These are phyloP conservation scores for Pangasius djambal DNA, from an alignment of 2,797 vertebrate genomes.

Conservation along the genomic window DNA sequence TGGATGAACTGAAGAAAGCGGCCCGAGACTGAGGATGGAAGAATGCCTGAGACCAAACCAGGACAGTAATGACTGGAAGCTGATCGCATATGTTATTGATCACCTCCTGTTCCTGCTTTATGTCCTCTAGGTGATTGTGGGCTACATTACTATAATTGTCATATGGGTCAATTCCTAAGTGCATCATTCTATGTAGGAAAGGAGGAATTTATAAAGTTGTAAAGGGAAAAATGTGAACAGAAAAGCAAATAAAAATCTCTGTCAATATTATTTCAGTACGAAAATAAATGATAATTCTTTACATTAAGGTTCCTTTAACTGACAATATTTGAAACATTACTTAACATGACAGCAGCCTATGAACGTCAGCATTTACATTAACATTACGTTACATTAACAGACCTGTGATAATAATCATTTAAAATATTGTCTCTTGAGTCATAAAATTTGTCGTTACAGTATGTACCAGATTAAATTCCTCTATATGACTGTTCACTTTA, in stretches of 20 bases:
- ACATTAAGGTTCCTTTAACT: too few relatives aligned
- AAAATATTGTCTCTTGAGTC: background rate
- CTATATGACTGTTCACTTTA: background rate
- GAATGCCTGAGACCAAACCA: background rate
- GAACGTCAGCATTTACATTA: too few relatives aligned
- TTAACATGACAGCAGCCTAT: too few relatives aligned
- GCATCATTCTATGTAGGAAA: background rate
- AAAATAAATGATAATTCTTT: too few relatives aligned
- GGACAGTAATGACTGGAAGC: background rate
- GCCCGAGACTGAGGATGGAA: background rate
- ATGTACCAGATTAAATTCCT: background rate
- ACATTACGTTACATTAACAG: background rate
- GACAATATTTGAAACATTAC: too few relatives aligned
- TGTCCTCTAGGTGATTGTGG: background rate
- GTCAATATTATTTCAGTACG: too few relatives aligned
- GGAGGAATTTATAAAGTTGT: background rate
- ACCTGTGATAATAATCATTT: background rate
- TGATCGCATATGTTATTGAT: background rate
- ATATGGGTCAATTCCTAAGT: background rate
- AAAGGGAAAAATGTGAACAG: too few relatives aligned
- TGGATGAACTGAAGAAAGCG: slow-evolving; percentile 12
- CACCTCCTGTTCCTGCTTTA: slow-evolving; percentile 15
- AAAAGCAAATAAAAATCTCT: too few relatives aligned
- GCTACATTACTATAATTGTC: background rate
- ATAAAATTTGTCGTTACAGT: background rate